Base-by-base conservation (phyloP, 2,113 vertebrate species). In the Emydocephalus ijimae region DNA sequence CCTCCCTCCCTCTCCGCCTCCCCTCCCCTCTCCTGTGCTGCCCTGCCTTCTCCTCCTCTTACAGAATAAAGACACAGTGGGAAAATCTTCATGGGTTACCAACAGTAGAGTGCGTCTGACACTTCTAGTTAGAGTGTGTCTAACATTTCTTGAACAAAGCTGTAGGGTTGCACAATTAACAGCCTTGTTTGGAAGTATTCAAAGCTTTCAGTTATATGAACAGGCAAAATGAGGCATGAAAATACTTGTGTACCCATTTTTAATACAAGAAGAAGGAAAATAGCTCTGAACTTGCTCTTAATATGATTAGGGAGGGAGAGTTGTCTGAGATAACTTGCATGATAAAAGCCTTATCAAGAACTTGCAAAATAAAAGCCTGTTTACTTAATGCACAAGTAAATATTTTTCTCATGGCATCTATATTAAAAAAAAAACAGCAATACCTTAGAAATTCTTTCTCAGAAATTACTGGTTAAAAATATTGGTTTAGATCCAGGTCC, bases 11-110 rank as follows among this genome's bases (percentile, higher is more conserved):
- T 69, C 50, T 52, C 50, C 4, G 29, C 29, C 56, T 57, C 56
- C 20, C 26, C 12, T 29, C 1, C 0, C 0, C 10, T 64, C 26
- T 29, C 59, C 10, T 64, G 1, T 3, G 3, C 10, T 64, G 2
- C 59, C 24, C 10, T 29, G 7, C 23, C 59, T 9, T 61, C 61
- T 64, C 26, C 61, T 14, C 26, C 5, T 3, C 61, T 64, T 14
- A 24, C 9, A 61, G 24, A 61, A 61, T 61, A 61, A 61, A n/a
- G 29, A 69, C 11, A 69, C 12, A n/a, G 61, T 34, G 64, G 29
- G 64, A 34, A 34, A 69, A 34, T n/a, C n/a, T 74, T 12, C n/a
- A 74, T 34, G 64, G 12, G 14, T 48, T 86, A 86, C 20, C 85
- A 86, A 86, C 23, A 48, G 11, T 18, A 48, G 23, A 86, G 43